Base-by-base conservation (phyloP, 2,113 vertebrate genomes). In the Cyprinodon variegatus region DNA sequence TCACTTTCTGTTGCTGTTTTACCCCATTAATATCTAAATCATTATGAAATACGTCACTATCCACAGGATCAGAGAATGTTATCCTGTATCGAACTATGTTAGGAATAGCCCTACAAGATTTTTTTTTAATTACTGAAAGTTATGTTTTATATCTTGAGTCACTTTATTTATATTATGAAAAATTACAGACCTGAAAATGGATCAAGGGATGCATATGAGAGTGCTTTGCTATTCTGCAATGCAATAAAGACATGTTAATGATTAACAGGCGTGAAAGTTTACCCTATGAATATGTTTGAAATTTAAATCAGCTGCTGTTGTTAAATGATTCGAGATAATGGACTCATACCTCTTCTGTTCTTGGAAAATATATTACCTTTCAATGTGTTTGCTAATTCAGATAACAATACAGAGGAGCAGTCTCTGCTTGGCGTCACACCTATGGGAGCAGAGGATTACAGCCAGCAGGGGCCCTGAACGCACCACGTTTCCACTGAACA, bases 401-500 rank as follows among this genome's bases (percentile, higher is more conserved):
- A n/a, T 20, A 9, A 8, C 50, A 20, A 57, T 14, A n/a, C 20
- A 4, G 20, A 57, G 50, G n/a, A 57, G 3, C 17, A 20, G 3
- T 57, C 20, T 14, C 50, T 57, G 17, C 20, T n/a, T 4, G 10
- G 50, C 9, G n/a, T 57, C 8, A 57, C 50, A 9, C 20, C 8
- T 40, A 2, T 29, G 22, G 72, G 73, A 17, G 60, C 20, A 14
- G 70, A 68, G n/a, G 11, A 4, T 85, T 72, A 72, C 77, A 75
- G 2, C 20, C 29, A 29, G 29, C 29, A 29, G 8, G 40, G 76
- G n/a, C 70, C 67, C 17, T 83, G 77, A 90, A 92, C 12, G 88
- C 85, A 83, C 29, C 86, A 78, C 45, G 3, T 73, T 74, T 29
- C 86, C 82, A 68, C 59, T 86, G 88, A 95, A 89, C 90, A 91